Percentiles rank a stretch among this genome's conserved stretches.
These are phyloP conservation scores for Epinephelus cyanopodus DNA, from an alignment of 2,113 vertebrate species.

Conservation along the genomic window DNA sequence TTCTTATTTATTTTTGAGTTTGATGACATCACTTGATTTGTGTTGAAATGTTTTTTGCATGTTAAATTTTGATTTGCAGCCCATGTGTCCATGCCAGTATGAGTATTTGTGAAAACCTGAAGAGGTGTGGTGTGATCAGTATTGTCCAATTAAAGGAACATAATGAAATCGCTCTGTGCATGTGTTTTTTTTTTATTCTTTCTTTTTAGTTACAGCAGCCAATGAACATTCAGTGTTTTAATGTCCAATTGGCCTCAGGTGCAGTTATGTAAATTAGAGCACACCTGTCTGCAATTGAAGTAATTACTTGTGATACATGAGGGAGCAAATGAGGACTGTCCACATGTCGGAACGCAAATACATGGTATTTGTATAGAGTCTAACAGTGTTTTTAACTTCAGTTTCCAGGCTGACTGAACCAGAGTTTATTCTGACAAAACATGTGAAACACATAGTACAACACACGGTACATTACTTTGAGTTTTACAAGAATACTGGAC, in stretches of 20 bases:
- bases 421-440: neutral
- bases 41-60: constrained; percentile 17
- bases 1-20: constrained; percentile 28
- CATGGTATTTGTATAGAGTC: neutral
- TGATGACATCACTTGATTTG: constrained; percentile 15
- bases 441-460: neutral
- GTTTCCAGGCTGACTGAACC: too few relatives aligned
- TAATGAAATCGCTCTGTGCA: neutral
- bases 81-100: neutral
- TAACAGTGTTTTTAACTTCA: neutral
- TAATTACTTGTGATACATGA: neutral
- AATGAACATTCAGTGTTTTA: constrained; percentile 33
- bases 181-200: neutral
- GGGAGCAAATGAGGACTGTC: too few relatives aligned
- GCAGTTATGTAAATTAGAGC: constrained; percentile 2
- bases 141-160: constrained; percentile 59
- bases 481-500: neutral
- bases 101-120: neutral
- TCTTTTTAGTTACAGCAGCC: neutral
- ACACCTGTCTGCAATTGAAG: constrained; percentile 14
- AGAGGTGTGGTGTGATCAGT: neutral
- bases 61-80: constrained; percentile 26
- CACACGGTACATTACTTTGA: neutral
- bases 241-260: constrained; percentile 37
- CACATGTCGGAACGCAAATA: neutral